These are phyloP conservation scores for Oriolus oriolus DNA, from an alignment of 2,113 vertebrate genomes.

Conservation along the genomic window DNA sequence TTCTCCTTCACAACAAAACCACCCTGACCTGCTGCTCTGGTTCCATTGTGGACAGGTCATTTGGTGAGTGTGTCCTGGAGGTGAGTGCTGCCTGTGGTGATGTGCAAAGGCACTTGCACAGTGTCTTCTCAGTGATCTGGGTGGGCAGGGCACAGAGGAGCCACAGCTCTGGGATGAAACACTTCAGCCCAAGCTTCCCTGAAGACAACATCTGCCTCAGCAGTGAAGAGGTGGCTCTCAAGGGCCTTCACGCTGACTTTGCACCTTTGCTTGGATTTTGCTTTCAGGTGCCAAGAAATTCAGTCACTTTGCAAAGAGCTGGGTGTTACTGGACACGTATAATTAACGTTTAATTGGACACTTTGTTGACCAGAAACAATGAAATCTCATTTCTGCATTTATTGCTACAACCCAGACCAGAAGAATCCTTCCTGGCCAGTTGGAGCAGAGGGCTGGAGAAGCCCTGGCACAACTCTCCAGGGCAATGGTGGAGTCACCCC, in stretches of 20 bases:
- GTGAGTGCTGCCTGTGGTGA: not conserved
- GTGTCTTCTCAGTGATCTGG: not conserved
- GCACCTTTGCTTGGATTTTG: not conserved
- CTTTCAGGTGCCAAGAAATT: not conserved
- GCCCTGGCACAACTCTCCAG: not conserved
- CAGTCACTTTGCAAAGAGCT: not conserved
- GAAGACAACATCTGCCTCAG: not conserved
- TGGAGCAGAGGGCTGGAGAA: not conserved
- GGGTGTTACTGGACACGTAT: rapidly evolving
- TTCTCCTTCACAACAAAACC: not conserved
- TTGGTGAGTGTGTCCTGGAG: not conserved
- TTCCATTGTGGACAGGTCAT: not conserved
- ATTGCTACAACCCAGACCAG: not conserved
- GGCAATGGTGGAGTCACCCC: not conserved
- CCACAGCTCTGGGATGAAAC: not conserved
- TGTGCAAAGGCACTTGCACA: not conserved
- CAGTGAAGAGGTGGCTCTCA: not conserved
- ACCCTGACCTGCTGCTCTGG: not conserved
- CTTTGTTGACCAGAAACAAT: not conserved
- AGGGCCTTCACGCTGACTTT: rapidly evolving
- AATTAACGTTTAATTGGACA: not conserved
- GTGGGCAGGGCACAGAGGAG: not conserved
- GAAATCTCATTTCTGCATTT: not conserved
- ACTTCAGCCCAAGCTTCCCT: not conserved
- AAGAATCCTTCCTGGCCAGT: not conserved